Evolutionary conservation across 2,113 vertebrate species (phyloP), one percentile per base, ranked within the genome.

Genomic region (Callipepla californica): DNA sequence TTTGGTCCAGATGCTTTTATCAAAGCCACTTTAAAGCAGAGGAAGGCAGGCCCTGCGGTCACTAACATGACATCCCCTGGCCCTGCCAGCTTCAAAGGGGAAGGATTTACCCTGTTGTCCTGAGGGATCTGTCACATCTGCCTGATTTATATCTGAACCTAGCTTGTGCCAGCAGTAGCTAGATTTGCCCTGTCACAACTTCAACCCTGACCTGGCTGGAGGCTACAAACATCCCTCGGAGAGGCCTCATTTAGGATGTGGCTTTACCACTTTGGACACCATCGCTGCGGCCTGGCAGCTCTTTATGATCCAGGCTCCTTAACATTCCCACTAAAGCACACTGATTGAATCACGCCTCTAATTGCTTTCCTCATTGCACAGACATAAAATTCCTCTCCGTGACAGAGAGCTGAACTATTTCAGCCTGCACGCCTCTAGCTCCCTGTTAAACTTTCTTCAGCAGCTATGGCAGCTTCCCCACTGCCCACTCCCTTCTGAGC

Each of bases 321-420:
- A 76, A 58, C 62, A 55, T 67, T 80, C 58, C 13, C 53, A 16
- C 66, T 89, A 86, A 87, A 81, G 53, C 48, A 72, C 55, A 2
- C 79, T 85, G 91, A 94, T 94, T 95, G 85, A 95, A 94, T 92
- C 93, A 42, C 3, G 5, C 22, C 65, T 91, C 91, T 96, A 86
- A 95, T 90, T 94, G 74, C 38, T 87, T 93, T 85, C 47, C 79
- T 80, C 53, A 21, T 78, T 66, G 28, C 92, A 88, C 75, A 58
- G 11, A 12, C 47, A 70, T 75, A 59, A 81, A 96, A 92, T 87
- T 62, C 75, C 61, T 83, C 59, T 77, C 67, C 81, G 57, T 76
- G 38, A 58, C 87, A 89, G 80, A 74, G 82, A 74, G 28, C 61
- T 8, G 10, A 89, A 66, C 85, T 86, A 30, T 90, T 79, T 51